These are phyloP conservation scores for Triplophysa yarkandensis DNA, from an alignment of 2,797 vertebrate genomes.

Conservation along the genomic window DNA sequence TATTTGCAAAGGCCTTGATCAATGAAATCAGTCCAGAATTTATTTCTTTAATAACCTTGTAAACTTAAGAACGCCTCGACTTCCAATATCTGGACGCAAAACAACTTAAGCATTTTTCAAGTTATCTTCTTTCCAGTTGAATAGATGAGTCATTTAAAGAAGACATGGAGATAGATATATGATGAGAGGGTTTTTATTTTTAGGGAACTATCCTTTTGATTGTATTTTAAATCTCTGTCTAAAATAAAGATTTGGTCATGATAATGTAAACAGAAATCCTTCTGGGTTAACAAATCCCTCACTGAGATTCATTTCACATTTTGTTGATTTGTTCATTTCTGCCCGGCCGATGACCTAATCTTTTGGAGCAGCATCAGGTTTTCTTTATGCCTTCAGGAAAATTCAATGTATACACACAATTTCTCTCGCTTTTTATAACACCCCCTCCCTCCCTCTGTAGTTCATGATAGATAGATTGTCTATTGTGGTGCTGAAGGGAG, in stretches of 20 bases:
- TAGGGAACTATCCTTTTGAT: too few relatives aligned
- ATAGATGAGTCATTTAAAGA: too few relatives aligned
- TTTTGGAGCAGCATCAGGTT: neutral
- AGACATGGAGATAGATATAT: too few relatives aligned
- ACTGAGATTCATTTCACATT: neutral
- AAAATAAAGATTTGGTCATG: neutral
- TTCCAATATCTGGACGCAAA: too few relatives aligned
- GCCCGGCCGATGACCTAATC: neutral
- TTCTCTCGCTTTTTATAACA: neutral
- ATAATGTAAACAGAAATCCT: neutral
- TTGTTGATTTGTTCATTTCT: neutral
- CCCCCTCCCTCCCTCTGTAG: slow-evolving; percentile 23
- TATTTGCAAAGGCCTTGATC: too few relatives aligned
- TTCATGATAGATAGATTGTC: slow-evolving; percentile 31
- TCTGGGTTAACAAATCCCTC: neutral
- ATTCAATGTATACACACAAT: neutral
- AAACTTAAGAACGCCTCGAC: too few relatives aligned
- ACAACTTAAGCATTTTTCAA: too few relatives aligned
- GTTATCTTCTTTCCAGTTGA: too few relatives aligned
- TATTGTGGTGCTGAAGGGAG: slow-evolving; percentile 1
- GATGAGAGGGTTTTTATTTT: too few relatives aligned
- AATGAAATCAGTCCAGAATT: too few relatives aligned
- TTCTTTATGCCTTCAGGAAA: neutral
- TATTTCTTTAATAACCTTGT: too few relatives aligned
- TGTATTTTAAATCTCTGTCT: neutral